Percentiles rank a stretch among this genome's conserved stretches.
Conservation (phyloP, 2,113 vertebrate genomes). For the Takifugu flavidus region DNA sequence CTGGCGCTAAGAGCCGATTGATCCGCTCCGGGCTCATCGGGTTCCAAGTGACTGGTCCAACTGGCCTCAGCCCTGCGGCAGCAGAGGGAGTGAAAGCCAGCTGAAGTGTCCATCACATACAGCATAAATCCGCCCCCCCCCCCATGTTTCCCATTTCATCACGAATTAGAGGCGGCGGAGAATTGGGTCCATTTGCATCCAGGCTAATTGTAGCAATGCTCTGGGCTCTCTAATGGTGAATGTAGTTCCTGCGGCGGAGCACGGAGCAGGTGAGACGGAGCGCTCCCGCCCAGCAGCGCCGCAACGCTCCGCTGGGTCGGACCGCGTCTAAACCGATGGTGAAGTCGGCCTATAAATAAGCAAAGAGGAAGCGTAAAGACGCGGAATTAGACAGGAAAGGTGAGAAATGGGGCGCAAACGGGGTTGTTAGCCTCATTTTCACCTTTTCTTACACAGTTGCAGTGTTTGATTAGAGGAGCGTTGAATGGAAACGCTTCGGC, state of each 20-base stretch:
- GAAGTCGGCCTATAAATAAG: too few species aligned
- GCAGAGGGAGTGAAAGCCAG: slow-evolving; percentile 62
- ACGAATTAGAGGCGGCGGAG: slow-evolving; percentile 52
- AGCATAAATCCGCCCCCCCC: slow-evolving; percentile 34
- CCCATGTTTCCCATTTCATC: slow-evolving; percentile 25
- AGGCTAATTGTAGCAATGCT: slow-evolving; percentile 67
- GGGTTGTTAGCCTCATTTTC: too few species aligned
- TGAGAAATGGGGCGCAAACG: too few species aligned
- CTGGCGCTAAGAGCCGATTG: slow-evolving; percentile 42
- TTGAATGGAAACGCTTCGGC: too few species aligned
- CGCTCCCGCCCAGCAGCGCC: slow-evolving; percentile 36
- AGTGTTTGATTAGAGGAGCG: too few species aligned
- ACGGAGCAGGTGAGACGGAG: slow-evolving; percentile 44
- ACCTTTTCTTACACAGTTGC: too few species aligned
- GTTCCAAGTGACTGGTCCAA: slow-evolving; percentile 44
- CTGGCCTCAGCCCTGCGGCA: not conserved
- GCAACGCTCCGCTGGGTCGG: too few species aligned
- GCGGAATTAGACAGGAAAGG: too few species aligned
- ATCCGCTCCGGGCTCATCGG: slow-evolving; percentile 41
- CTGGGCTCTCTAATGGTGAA: slow-evolving; percentile 50
- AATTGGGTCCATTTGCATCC: slow-evolving; percentile 65
- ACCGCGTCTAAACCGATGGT: too few species aligned
- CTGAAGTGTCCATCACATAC: slow-evolving; percentile 56
- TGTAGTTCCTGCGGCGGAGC: slow-evolving; percentile 44
- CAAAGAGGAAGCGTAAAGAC: too few species aligned